Conservation (phyloP, 2,797 vertebrate species). For the Caiman crocodilus region DNA sequence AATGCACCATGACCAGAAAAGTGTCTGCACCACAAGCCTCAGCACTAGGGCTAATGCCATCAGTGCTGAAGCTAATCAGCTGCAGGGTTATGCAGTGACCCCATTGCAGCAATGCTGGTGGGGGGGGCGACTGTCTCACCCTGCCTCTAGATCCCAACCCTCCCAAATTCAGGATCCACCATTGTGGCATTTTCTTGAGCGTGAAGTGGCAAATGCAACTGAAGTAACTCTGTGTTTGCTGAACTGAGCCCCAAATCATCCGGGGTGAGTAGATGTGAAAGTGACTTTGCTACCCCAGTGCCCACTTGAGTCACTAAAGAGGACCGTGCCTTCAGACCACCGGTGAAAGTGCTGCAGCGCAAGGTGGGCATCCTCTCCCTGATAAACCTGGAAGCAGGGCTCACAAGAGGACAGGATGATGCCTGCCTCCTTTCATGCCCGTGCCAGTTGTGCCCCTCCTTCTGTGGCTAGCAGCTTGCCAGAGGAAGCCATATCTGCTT, state of each 20-base stretch:
- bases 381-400: not conserved
- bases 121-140: too few relatives aligned
- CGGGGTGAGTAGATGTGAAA: not conserved
- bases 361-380: rapidly evolving
- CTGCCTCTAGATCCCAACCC: not conserved
- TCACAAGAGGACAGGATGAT: not conserved
- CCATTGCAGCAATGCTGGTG: too few relatives aligned
- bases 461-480: conserved; percentile 10
- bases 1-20: not conserved
- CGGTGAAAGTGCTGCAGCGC: not conserved
- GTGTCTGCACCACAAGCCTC: not conserved
- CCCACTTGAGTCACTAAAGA: not conserved
- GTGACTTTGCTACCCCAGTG: not conserved
- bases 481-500: not conserved
- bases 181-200: not conserved
- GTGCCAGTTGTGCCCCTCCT: not conserved
- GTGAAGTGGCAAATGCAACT: not conserved
- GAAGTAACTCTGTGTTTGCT: not conserved
- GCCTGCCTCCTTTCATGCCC: not conserved
- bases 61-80: not conserved
- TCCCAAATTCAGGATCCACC: not conserved
- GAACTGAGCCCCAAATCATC: not conserved
- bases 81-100: not conserved
- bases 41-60: not conserved
- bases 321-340: not conserved